Conservation (phyloP, 2,113 vertebrate species). For the Anolis sagrei region DNA sequence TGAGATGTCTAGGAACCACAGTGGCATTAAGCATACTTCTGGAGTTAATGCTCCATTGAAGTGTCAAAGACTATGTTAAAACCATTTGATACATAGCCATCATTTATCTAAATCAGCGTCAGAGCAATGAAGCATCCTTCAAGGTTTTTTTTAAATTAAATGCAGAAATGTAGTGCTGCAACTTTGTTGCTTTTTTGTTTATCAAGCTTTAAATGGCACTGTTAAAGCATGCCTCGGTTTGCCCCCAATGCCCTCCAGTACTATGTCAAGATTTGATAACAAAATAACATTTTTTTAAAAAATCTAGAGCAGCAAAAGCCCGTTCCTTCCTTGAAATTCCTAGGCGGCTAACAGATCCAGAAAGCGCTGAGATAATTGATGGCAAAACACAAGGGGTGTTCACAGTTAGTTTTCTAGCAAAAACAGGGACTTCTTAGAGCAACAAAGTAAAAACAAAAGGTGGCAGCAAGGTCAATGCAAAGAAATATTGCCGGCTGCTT, state of each 20-base stretch:
- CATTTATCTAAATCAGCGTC: constrained; percentile 90
- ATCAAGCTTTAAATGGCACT: constrained; percentile 67
- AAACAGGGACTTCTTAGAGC: constrained; percentile 82
- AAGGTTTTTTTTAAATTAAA: constrained; percentile 63
- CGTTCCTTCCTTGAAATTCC: constrained; percentile 51
- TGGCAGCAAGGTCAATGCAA: constrained; percentile 81
- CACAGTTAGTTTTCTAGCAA: constrained; percentile 81
- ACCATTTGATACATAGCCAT: constrained; percentile 83
- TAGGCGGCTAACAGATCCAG: constrained; percentile 49
- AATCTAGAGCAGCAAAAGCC: constrained; percentile 55
- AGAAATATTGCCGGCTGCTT: constrained; percentile 81
- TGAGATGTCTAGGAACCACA: constrained; percentile 67
- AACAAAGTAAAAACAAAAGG: constrained; percentile 79
- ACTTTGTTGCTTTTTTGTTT: constrained; percentile 72
- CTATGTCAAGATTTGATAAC: constrained; percentile 66
- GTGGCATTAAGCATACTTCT: constrained; percentile 71
- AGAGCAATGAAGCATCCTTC: constrained; percentile 76
- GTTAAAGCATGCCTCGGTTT: constrained; percentile 74
- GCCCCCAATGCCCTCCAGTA: constrained; percentile 70
- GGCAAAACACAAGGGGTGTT: constrained; percentile 81
- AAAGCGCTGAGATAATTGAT: constrained; percentile 82
- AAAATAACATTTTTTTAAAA: constrained; percentile 55
- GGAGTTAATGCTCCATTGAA: constrained; percentile 73
- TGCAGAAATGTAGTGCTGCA: constrained; percentile 54
- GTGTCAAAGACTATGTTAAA: constrained; percentile 77